These are phyloP conservation scores for Petrolisthes manimaculis DNA, from an alignment of 2,888 invertebrate genomes.

Conservation along the genomic window DNA sequence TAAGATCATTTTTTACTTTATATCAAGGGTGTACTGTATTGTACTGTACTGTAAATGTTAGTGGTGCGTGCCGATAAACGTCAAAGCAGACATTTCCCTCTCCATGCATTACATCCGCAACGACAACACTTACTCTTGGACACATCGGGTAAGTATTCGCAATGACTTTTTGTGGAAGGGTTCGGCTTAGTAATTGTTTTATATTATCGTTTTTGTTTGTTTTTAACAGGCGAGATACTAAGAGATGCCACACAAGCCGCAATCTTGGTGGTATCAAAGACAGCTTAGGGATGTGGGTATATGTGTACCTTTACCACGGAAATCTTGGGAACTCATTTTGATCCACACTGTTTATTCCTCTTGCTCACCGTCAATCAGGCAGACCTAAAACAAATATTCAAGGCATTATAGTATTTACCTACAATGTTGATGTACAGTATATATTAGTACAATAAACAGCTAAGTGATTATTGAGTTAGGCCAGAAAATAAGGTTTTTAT, in stretches of 20 bases:
- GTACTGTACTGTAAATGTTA: slow-evolving; percentile 19
- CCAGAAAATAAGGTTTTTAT: too few relatives aligned
- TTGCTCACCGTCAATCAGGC: background rate
- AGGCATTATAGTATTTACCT: too few relatives aligned
- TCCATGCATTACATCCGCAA: slow-evolving; percentile 49
- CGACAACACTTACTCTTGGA: slow-evolving; percentile 50
- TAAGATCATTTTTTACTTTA: too few relatives aligned
- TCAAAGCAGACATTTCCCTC: slow-evolving; percentile 42
- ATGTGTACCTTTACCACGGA: slow-evolving; percentile 6
- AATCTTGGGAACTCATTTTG: slow-evolving; percentile 11
- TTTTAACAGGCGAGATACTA: background rate
- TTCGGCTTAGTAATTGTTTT: background rate
- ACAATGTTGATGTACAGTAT: too few relatives aligned
- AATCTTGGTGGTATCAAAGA: slow-evolving; percentile 1
- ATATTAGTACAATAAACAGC: too few relatives aligned
- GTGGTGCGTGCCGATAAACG: slow-evolving; percentile 47
- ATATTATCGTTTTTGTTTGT: background rate
- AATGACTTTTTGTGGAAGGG: slow-evolving; percentile 44
- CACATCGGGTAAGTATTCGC: slow-evolving; percentile 45
- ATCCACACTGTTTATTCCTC: background rate
- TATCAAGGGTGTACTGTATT: background rate
- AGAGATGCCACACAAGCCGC: slow-evolving; percentile 9
- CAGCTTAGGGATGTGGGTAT: background rate
- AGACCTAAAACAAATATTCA: background rate
- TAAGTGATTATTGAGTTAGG: too few relatives aligned